Percentiles rank a stretch among this genome's conserved stretches.
phyloP scores from a whole-genome alignment of 1,140 invertebrate genomes.

The Eupristina koningsbergeri region DNA sequence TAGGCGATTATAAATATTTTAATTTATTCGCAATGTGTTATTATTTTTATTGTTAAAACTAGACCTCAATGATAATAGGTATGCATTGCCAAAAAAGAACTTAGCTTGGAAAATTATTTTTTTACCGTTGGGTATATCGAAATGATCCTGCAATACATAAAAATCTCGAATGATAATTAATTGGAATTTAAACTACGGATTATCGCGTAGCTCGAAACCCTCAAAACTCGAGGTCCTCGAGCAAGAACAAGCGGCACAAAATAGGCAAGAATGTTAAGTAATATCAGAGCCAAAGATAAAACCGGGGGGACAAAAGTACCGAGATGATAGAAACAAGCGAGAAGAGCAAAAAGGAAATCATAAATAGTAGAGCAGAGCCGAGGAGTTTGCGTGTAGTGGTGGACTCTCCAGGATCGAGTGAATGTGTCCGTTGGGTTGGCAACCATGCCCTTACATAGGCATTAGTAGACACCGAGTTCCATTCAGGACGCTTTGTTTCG shows the following conservation, averaged over 20 bases:
- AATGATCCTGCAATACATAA: too few species aligned
- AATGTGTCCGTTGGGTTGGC: background rate
- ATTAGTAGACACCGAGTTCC: background rate
- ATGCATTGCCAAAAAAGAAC: too few species aligned
- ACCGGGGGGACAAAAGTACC: background rate
- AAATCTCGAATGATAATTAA: background rate
- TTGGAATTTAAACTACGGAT: background rate
- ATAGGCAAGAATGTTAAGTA: background rate
- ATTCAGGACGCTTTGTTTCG: slow-evolving; percentile 29
- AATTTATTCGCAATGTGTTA: background rate
- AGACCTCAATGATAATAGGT: too few species aligned
- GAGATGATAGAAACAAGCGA: slow-evolving; percentile 46
- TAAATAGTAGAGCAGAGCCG: slow-evolving; percentile 59
- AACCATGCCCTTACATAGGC: background rate
- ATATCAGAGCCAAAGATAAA: background rate
- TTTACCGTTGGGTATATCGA: too few species aligned
- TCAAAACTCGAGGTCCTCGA: background rate
- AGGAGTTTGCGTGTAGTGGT: slow-evolving; percentile 56
- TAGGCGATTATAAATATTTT: background rate
- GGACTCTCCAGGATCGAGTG: slow-evolving; percentile 25
- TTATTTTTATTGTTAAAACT: too few species aligned
- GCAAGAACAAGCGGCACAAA: background rate
- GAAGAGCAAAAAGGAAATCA: slow-evolving; percentile 50
- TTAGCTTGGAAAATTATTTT: too few species aligned
- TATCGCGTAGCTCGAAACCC: too few species aligned